phyloP scores from a whole-genome alignment of 2,113 vertebrate species.

The Apodemus sylvaticus region DNA sequence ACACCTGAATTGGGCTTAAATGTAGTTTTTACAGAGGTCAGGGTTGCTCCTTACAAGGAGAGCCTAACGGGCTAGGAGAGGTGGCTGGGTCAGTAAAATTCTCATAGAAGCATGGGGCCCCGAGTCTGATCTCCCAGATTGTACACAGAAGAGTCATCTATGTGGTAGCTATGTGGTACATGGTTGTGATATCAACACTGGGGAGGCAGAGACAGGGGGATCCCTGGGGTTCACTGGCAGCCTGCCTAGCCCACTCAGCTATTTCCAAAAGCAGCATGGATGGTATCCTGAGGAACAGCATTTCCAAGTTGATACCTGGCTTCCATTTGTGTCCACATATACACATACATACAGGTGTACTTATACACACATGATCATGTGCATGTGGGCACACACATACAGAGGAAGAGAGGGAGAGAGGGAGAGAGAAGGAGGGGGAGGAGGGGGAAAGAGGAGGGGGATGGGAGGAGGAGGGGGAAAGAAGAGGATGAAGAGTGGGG shows the following conservation, averaged over 20 bases:
- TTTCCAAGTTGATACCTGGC: neutral
- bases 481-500: neutral
- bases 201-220: neutral
- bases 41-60: neutral
- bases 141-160: neutral
- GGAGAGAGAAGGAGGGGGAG: neutral
- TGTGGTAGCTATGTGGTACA: neutral
- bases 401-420: neutral
- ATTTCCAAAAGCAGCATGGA: neutral
- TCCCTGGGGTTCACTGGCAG: too few species aligned
- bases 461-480: too few species aligned
- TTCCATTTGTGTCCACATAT: neutral
- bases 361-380: neutral
- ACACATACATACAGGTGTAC: neutral
- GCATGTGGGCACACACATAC: neutral
- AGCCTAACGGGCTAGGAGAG: neutral
- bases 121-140: neutral
- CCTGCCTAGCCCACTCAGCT: neutral
- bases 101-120: neutral
- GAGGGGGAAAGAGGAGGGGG: accelerated
- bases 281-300: neutral
- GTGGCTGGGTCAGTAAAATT: neutral
- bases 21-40: neutral
- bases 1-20: neutral
- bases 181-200: neutral